These are phyloP conservation scores for Resseliella maxima DNA, from an alignment of 2,888 invertebrate species.

Conservation along the genomic window DNA sequence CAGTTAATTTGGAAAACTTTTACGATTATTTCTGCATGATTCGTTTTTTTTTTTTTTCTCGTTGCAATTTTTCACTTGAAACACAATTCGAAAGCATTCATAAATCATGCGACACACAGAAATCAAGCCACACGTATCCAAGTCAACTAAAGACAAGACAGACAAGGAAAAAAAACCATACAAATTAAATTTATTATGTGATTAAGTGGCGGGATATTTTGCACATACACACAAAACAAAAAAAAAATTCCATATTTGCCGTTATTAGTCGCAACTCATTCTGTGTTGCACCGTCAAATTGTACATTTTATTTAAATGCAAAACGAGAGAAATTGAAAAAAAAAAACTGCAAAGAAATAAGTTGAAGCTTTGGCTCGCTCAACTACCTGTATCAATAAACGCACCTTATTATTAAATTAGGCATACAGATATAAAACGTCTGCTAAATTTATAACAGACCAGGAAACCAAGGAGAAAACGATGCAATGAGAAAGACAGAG, in stretches of 20 bases:
- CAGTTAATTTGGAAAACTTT: not conserved
- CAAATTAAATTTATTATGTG: slow-evolving; percentile 28
- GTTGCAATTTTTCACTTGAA: not conserved
- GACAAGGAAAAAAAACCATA: not conserved
- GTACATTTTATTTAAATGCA: not conserved
- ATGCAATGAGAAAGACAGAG: not conserved
- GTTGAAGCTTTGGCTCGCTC: too few species aligned
- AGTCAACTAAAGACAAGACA: too few species aligned
- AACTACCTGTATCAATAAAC: slow-evolving; percentile 47
- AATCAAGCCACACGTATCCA: slow-evolving; percentile 18
- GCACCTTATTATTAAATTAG: slow-evolving; percentile 55
- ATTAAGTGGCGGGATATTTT: slow-evolving; percentile 49
- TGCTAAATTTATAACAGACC: not conserved
- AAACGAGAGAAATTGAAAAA: too few species aligned
- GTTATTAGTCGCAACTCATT: slow-evolving; percentile 15
- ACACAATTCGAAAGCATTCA: slow-evolving; percentile 20
- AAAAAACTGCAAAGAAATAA: not conserved
- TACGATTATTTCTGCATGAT: not conserved
- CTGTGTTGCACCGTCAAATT: not conserved
- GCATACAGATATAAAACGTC: not conserved
- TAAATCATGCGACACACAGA: slow-evolving; percentile 54
- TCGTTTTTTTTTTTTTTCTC: not conserved
- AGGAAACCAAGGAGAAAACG: not conserved
- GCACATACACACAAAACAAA: not conserved
- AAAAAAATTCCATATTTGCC: slow-evolving; percentile 41